Evolutionary conservation across 2,797 vertebrate species (phyloP).

Genomic region (Sebastolobus alascanus): DNA sequence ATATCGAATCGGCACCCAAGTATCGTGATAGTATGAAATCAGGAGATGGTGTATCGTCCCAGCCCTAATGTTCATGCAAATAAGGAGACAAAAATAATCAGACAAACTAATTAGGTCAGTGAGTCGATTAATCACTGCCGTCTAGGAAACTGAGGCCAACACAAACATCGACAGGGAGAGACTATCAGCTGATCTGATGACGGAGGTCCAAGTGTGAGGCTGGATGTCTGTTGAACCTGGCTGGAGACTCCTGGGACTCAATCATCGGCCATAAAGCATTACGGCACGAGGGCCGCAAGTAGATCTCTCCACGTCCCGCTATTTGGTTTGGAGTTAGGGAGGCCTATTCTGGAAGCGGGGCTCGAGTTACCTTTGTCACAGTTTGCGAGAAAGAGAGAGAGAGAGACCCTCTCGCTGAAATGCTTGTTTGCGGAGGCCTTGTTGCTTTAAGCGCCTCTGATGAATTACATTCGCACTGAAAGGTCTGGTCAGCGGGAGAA

Average conservation of each 20-base stretch:
- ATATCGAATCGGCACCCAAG: too few relatives aligned
- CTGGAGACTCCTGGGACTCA: slow-evolving; percentile 77
- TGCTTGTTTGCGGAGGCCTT: slow-evolving; percentile 76
- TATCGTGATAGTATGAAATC: too few relatives aligned
- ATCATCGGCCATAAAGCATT: slow-evolving; percentile 84
- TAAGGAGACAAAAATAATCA: slow-evolving; percentile 49
- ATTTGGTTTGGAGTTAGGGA: slow-evolving; percentile 81
- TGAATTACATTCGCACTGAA: slow-evolving; percentile 82
- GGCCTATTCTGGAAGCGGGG: slow-evolving; percentile 44
- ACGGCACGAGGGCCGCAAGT: slow-evolving; percentile 68
- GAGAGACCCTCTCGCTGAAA: slow-evolving; percentile 72
- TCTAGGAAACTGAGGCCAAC: slow-evolving; percentile 62
- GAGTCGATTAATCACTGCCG: slow-evolving; percentile 61
- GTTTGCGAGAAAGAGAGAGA: slow-evolving; percentile 41
- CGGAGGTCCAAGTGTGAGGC: slow-evolving; percentile 77
- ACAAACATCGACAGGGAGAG: slow-evolving; percentile 67
- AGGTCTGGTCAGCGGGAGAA: slow-evolving; percentile 79
- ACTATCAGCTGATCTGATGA: slow-evolving; percentile 82
- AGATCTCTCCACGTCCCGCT: slow-evolving; percentile 75
- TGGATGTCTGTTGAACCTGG: slow-evolving; percentile 81
- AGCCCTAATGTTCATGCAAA: slow-evolving; percentile 17
- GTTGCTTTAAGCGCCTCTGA: slow-evolving; percentile 79
- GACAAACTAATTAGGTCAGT: slow-evolving; percentile 59
- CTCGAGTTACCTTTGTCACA: slow-evolving; percentile 76
- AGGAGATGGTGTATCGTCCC: too few relatives aligned